Conservation (phyloP, 1,140 invertebrate genomes). For the Papilio helenus region DNA sequence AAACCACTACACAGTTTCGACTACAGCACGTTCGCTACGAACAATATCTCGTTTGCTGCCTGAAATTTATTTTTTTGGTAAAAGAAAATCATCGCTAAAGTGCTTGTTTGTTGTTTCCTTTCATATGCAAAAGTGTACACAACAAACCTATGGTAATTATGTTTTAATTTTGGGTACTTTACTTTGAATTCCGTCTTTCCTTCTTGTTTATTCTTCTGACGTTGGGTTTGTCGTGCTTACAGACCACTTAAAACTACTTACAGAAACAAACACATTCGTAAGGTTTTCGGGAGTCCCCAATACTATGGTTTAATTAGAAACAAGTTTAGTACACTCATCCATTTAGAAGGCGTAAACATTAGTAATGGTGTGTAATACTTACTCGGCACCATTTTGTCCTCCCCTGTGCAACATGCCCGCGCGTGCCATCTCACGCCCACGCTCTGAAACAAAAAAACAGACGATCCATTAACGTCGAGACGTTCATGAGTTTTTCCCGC, state of each 20-base stretch:
- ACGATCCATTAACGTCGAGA: conserved; percentile 75
- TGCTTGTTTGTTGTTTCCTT: conserved; percentile 12
- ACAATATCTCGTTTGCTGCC: conserved; percentile 6
- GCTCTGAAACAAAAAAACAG: conserved; percentile 78
- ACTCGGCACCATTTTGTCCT: conserved; percentile 83
- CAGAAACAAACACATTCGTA: not conserved
- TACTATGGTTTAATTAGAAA: not conserved
- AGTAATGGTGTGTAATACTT: conserved; percentile 54
- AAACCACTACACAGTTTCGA: not conserved
- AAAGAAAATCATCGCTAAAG: not conserved
- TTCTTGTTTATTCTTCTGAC: not conserved
- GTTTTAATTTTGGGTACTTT: not conserved
- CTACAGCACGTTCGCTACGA: not conserved
- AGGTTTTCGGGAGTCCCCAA: not conserved
- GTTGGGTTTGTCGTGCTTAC: not conserved
- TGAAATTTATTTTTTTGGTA: not conserved
- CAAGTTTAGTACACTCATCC: not conserved
- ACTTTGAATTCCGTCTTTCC: not conserved
- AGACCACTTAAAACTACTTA: not conserved
- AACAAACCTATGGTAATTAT: not conserved
- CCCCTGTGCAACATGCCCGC: conserved; percentile 83
- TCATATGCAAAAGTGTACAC: conserved; percentile 11
- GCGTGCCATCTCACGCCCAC: conserved; percentile 82
- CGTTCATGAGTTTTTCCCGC: conserved; percentile 62
- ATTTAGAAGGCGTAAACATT: not conserved